phyloP scores from a whole-genome alignment of 2,113 vertebrate species.

The Albula glossodonta region DNA sequence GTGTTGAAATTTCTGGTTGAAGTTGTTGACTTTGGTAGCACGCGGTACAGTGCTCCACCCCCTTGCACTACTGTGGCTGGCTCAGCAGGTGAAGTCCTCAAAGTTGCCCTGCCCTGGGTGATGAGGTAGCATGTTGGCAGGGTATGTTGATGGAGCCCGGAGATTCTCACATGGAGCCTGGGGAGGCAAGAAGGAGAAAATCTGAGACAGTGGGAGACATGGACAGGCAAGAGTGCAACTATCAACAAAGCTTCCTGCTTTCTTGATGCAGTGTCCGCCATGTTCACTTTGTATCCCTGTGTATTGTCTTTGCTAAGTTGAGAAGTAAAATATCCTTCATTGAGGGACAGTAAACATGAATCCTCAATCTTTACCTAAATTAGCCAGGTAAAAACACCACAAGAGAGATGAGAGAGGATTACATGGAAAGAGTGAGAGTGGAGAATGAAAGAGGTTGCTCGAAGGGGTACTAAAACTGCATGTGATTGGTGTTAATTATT shows the following conservation, averaged over 20 bases:
- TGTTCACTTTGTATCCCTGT: too few species aligned
- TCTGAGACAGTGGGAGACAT: neutral
- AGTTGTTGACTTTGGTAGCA: conserved; percentile 27
- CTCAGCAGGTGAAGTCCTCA: conserved; percentile 98
- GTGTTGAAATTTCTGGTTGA: neutral
- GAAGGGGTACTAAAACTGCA: too few species aligned
- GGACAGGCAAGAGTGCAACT: neutral
- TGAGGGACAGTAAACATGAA: too few species aligned
- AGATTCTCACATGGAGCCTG: conserved; percentile 94
- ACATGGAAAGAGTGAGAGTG: conserved; percentile 9
- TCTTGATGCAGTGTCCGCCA: too few species aligned
- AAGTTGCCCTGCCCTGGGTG: conserved; percentile 95
- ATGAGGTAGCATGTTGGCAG: conserved; percentile 99
- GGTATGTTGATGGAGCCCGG: conserved; percentile 88
- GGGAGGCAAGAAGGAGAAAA: neutral
- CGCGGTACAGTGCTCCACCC: neutral
- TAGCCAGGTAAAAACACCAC: neutral
- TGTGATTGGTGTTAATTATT: too few species aligned
- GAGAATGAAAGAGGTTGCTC: neutral
- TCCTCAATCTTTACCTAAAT: too few species aligned
- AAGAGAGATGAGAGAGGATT: conserved; percentile 5
- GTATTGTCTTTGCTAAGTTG: too few species aligned
- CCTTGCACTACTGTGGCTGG: conserved; percentile 27
- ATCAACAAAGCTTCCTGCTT: too few species aligned
- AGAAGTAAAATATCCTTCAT: too few species aligned